Conservation (phyloP, 2,888 invertebrate genomes). For the Kuschelorhynchus macadamiae region DNA sequence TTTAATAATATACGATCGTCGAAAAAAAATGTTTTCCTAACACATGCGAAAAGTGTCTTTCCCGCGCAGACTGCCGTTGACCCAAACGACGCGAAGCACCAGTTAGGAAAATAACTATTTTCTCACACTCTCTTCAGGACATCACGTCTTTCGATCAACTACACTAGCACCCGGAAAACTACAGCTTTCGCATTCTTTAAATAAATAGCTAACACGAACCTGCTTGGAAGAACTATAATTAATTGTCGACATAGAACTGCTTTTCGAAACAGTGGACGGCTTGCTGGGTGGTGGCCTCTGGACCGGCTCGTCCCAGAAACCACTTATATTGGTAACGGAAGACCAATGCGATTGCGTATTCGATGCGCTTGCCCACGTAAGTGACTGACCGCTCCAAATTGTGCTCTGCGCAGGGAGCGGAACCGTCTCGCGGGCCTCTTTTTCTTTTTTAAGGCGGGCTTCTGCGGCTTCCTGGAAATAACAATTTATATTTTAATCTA, state of each 20-base stretch:
- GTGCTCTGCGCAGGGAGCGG: conserved; percentile 70
- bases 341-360: conserved; percentile 59
- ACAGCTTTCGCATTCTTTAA: too few species aligned
- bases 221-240: conserved; percentile 41
- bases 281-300: conserved; percentile 56
- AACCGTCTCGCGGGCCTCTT: conserved; percentile 71
- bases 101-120: too few species aligned
- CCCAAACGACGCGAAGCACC: too few species aligned
- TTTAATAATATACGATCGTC: too few species aligned
- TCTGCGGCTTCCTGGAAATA: conserved; percentile 64
- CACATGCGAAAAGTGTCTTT: too few species aligned
- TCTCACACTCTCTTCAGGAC: too few species aligned
- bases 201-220: conserved; percentile 6
- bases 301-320: conserved; percentile 66
- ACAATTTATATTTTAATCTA: too few species aligned
- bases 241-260: conserved; percentile 63
- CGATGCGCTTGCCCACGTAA: conserved; percentile 70
- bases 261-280: conserved; percentile 65
- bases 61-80: too few species aligned
- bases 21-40: too few species aligned
- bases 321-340: conserved; percentile 59
- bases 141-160: too few species aligned
- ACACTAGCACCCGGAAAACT: too few species aligned
- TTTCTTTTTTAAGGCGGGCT: conserved; percentile 71
- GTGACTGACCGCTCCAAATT: conserved; percentile 73